Conservation (phyloP, 2,797 vertebrate genomes). For the Catharus ustulatus region DNA sequence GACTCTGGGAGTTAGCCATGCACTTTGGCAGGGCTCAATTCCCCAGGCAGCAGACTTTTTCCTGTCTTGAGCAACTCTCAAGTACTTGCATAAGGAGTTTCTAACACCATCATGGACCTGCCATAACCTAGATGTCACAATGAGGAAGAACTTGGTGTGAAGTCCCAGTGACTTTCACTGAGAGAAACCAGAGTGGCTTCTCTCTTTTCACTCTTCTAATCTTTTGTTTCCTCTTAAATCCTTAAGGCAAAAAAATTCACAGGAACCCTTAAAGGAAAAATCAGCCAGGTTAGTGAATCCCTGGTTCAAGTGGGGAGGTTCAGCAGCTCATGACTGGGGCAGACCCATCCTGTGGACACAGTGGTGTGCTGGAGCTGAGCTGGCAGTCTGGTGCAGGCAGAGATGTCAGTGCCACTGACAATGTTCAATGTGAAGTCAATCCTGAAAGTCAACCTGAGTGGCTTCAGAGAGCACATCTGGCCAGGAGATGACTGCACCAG, state of each 20-base stretch:
- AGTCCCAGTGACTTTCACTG: not conserved
- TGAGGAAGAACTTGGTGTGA: not conserved
- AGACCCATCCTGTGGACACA: not conserved
- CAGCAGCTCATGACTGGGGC: not conserved
- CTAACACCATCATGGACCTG: not conserved
- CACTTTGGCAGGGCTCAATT: not conserved
- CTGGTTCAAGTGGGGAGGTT: not conserved
- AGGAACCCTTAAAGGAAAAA: not conserved
- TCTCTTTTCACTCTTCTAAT: fast-evolving
- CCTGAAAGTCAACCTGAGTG: not conserved
- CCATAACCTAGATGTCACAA: not conserved
- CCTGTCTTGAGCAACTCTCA: not conserved
- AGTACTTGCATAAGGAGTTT: not conserved
- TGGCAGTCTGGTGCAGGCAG: not conserved
- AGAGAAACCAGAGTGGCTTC: not conserved
- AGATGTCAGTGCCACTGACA: not conserved
- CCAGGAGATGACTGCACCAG: not conserved
- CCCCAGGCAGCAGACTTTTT: not conserved
- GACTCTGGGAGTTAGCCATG: not conserved
- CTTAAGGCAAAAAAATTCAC: not conserved
- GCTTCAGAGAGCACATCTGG: not conserved
- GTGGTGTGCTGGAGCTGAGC: not conserved
- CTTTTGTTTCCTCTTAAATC: not conserved
- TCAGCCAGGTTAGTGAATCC: not conserved
- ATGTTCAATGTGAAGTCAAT: not conserved